Base-by-base conservation (phyloP, 30 jellyfish, hydroid and myxozoan species). In the Nemopilema nomurai region DNA sequence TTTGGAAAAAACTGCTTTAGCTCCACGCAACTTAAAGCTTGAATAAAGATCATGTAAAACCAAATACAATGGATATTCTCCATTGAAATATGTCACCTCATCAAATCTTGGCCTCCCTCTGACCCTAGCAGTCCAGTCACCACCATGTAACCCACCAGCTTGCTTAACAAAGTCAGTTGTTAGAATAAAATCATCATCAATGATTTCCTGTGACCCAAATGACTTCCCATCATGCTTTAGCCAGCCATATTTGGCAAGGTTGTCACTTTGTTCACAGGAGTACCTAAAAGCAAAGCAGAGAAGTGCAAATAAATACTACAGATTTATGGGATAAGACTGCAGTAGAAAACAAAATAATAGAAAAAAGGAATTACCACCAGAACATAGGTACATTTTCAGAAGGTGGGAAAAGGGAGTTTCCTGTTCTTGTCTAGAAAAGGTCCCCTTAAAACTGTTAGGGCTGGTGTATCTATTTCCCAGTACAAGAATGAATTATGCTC, bases 41-140 rank as follows among this genome's bases (percentile, higher is more conserved):
- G 30, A 6, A 62, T 9, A n/a, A 79, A n/a, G 29, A 23, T 41
- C 32, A 6, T 17, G 30, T 50, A 77, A 7, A n/a, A 17, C 22
- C 4, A 21, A 0, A 4, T 1, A 17, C 81, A 77, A 18, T 18
- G 21, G 0, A 0, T 8, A 52, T 53, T 18, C 0, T 49, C 8
- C 17, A 17, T 77, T 51, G 24, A 20, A 19, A 79, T 81, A 30
- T 31, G 31, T 76, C 67, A 89, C 97, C 76, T 74, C 88, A 4
- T 49, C 76, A 74, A 62, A 65, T 62, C 93, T 80, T 67, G 90
- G 90, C 68, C 69, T 78, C 53, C 98, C 98, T 49, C 64, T 74
- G 0, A 93, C 76, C 24, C 95, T 87, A 0, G 97, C 97, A 3
- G 97, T 89, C 98, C 98, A 93, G 30, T 93, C 98, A 8, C 98